Evolutionary conservation across 2,113 vertebrate species (phyloP).

Genomic region (Bolborhynchus lineola): DNA sequence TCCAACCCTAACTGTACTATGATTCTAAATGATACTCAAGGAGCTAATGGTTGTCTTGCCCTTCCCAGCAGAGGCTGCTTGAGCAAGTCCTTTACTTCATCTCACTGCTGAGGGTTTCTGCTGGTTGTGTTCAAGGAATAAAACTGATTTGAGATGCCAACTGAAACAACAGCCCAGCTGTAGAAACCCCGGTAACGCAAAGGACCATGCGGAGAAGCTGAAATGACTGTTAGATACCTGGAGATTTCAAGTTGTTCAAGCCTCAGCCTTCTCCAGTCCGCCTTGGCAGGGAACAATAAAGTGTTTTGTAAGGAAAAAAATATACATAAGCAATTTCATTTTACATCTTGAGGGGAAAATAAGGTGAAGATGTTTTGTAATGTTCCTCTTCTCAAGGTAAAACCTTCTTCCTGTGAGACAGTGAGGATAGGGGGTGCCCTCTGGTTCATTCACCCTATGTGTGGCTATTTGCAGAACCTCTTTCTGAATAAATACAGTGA

Average conservation of each 20-base stretch:
- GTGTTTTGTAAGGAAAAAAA: neutral
- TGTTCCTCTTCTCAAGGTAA: neutral
- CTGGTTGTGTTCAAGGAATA: neutral
- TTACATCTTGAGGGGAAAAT: neutral
- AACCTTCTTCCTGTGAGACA: neutral
- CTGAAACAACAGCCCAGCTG: neutral
- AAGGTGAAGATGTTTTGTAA: neutral
- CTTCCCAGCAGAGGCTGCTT: neutral
- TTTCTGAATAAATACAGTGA: neutral
- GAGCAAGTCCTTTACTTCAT: neutral
- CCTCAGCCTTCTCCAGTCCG: neutral
- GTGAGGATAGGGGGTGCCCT: neutral
- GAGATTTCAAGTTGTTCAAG: slow-evolving; percentile 25
- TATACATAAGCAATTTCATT: neutral
- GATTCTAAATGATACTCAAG: neutral
- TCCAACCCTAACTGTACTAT: neutral
- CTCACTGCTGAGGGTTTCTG: neutral
- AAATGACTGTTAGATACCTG: slow-evolving; percentile 35
- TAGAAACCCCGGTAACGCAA: neutral
- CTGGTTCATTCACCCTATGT: fast-evolving
- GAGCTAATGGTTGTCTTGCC: neutral
- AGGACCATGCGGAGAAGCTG: neutral
- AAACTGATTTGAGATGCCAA: neutral
- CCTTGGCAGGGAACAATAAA: neutral
- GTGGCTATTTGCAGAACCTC: neutral